Evolutionary conservation across 2,888 invertebrate genomes (phyloP).

Genomic region (Harpagoxenus sublaevis): DNA sequence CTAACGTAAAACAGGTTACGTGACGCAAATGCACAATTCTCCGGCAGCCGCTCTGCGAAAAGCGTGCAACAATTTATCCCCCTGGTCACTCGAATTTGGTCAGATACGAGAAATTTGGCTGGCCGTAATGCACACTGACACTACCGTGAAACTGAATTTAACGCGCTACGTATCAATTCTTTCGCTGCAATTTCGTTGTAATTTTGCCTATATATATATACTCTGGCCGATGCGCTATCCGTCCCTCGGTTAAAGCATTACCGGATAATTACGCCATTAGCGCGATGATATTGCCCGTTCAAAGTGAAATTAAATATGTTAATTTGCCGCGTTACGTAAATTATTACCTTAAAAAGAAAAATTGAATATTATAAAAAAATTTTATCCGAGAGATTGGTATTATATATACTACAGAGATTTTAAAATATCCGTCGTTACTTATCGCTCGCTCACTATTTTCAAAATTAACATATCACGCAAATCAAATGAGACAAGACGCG

Average conservation of each 20-base stretch:
- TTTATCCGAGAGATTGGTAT: not conserved
- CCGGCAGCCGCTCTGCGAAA: conserved; percentile 64
- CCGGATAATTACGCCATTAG: conserved; percentile 62
- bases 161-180: conserved; percentile 67
- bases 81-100: conserved; percentile 68
- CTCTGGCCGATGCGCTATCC: conserved; percentile 18
- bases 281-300: conserved; percentile 44
- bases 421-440: conserved; percentile 58
- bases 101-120: conserved; percentile 64
- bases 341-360: conserved; percentile 28
- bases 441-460: conserved; percentile 65
- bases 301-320: conserved; percentile 51
- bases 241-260: conserved; percentile 40
- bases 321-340: conserved; percentile 23
- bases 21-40: conserved; percentile 82
- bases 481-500: conserved; percentile 69
- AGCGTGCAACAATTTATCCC: conserved; percentile 71
- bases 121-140: conserved; percentile 60
- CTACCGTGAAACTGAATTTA: conserved; percentile 66
- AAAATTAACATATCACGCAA: conserved; percentile 71
- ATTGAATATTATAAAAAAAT: not conserved
- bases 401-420: not conserved
- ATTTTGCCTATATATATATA: conserved; percentile 29
- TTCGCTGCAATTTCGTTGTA: conserved; percentile 64
- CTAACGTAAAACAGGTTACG: conserved; percentile 83